These are phyloP conservation scores for Bungarus multicinctus DNA, from an alignment of 2,113 vertebrate genomes.

Conservation along the genomic window DNA sequence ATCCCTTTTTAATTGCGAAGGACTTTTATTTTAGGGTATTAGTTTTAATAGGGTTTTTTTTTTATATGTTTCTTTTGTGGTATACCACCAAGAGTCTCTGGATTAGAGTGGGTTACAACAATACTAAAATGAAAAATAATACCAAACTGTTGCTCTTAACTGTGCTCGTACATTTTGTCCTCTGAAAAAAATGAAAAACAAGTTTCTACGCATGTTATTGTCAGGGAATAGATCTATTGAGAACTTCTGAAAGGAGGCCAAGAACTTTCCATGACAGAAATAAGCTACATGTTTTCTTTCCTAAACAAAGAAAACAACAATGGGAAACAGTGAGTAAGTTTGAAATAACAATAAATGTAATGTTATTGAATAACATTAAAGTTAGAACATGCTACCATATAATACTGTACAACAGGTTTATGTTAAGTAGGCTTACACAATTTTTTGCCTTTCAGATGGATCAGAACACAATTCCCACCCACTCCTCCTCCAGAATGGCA, in stretches of 20 bases:
- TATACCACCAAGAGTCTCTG: neutral
- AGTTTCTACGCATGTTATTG: neutral
- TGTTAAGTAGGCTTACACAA: neutral
- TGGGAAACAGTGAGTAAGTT: neutral
- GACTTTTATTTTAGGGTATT: neutral
- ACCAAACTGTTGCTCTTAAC: neutral
- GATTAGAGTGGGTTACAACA: neutral
- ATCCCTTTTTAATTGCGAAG: neutral
- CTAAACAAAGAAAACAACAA: neutral
- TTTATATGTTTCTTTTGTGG: neutral
- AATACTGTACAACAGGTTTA: neutral
- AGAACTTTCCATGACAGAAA: neutral
- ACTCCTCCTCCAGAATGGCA: neutral
- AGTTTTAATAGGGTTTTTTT: neutral
- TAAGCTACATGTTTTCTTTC: neutral
- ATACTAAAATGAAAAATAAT: neutral
- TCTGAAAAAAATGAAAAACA: neutral
- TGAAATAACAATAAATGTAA: neutral
- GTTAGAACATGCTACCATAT: neutral
- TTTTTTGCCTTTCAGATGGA: neutral
- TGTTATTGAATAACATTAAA: neutral
- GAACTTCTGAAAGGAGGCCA: conserved; percentile 6
- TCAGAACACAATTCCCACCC: neutral
- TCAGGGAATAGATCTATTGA: conserved; percentile 6
- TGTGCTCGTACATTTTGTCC: neutral